Evolutionary conservation across 2,888 invertebrate species (phyloP), one percentile per base, ranked within the genome.

Genomic region (Dorcus parallelipipedus): DNA sequence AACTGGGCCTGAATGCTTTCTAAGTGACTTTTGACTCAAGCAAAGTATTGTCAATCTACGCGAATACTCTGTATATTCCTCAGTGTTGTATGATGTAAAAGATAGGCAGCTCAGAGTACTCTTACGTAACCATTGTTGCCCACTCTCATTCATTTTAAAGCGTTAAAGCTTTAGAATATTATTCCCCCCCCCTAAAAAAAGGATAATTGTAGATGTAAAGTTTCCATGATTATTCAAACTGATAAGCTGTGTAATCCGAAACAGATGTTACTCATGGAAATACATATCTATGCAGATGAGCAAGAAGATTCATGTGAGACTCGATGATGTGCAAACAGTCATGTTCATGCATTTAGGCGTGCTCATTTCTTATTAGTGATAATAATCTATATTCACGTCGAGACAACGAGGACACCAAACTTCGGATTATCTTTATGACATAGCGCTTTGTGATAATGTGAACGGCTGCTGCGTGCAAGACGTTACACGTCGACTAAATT

Each of bases 401-500:
- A 26, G 23, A 38, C 43, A 38, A 23, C 43, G 26, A 17, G 33
- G 17, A 42, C 40, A 26, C 52, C 26, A 52, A 52, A 52, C 43
- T 52, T 20, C 51, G 48, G 48, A 38, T 48, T 52, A 52, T 57
- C 57, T 57, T 52, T 57, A 52, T 48, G 57, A 52, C 52, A 48
- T 14, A 52, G 23, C 26, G 41, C 48, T 57, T 47, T 57, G 52
- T 52, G 57, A 48, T 57, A 52, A 52, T 43, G 52, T 33, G 41
- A 17, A 14, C 10, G 38, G 38, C 9, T 33, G 54, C 17, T 43
- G 14, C 38, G 33, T 49, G 39, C 23, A 17, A 41, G 14, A 43
- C 52, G 49, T 54, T 60, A 62, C 56, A 59, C 59, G 62, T 69
- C 60, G 69, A 68, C 67, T 69, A 68, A 62, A 65, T 63, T 55